Evolutionary conservation across 2,797 vertebrate genomes (phyloP).

Genomic region (Amniataba percoides): DNA sequence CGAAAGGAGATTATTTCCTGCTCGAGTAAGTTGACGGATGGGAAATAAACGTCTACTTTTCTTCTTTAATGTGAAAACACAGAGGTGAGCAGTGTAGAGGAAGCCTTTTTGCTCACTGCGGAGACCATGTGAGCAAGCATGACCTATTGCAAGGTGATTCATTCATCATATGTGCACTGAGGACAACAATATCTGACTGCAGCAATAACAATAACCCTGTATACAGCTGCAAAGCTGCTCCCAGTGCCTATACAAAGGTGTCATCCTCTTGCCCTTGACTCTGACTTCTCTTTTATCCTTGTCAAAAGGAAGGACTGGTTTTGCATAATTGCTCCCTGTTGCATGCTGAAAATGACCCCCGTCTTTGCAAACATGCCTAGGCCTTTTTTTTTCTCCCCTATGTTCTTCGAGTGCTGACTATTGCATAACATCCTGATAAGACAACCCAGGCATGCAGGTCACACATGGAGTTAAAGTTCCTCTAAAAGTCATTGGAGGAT

Average conservation of each 20-base stretch:
- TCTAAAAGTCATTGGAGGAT: conserved; percentile 38
- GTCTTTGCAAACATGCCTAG: conserved; percentile 15
- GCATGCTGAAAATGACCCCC: conserved; percentile 48
- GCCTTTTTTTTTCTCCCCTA: neutral
- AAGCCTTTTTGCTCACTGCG: conserved; percentile 57
- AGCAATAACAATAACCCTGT: conserved; percentile 63
- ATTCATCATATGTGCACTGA: conserved; percentile 74
- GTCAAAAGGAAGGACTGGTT: conserved; percentile 56
- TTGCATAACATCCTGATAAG: conserved; percentile 67
- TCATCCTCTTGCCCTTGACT: conserved; percentile 75
- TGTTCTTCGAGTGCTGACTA: conserved; percentile 39
- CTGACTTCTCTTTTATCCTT: conserved; percentile 64
- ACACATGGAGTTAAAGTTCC: conserved; percentile 44
- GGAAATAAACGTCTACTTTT: conserved; percentile 29
- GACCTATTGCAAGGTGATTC: conserved; percentile 82
- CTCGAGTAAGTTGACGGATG: conserved; percentile 46
- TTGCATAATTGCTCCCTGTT: conserved; percentile 70
- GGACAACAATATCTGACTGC: conserved; percentile 70
- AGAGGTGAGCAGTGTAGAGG: conserved; percentile 37
- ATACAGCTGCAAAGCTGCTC: conserved; percentile 42
- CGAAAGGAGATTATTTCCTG: conserved; percentile 55
- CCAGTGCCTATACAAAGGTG: conserved; percentile 48
- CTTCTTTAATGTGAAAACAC: conserved; percentile 18
- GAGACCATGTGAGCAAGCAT: conserved; percentile 35
- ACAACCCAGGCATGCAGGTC: conserved; percentile 45